phyloP scores from a whole-genome alignment of 2,113 vertebrate genomes.

The Platysteira castanea region DNA sequence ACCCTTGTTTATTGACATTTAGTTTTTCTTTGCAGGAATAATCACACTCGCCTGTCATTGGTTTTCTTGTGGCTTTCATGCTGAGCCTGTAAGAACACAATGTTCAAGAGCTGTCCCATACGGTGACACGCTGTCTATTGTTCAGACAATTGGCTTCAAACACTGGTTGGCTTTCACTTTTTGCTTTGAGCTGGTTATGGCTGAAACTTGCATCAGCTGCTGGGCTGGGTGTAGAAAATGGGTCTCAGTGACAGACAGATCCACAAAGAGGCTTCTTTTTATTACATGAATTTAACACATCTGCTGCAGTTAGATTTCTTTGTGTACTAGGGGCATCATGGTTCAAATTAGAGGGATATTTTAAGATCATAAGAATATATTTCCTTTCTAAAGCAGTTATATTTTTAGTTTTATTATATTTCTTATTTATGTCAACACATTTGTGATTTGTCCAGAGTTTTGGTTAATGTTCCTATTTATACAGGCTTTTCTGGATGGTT shows the following conservation, averaged over 20 bases:
- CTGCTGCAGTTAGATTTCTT: constrained; percentile 60
- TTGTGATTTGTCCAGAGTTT: constrained; percentile 22
- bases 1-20: not conserved
- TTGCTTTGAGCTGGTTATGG: constrained; percentile 49
- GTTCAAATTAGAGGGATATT: constrained; percentile 72
- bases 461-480: constrained; percentile 9
- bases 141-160: constrained; percentile 13
- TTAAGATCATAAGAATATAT: constrained; percentile 66
- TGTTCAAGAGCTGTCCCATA: constrained; percentile 19
- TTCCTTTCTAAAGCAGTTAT: constrained; percentile 45
- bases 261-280: constrained; percentile 22
- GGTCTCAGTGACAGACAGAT: not conserved
- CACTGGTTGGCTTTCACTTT: constrained; percentile 45
- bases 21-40: constrained; percentile 9
- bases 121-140: constrained; percentile 1
- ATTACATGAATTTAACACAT: constrained; percentile 60
- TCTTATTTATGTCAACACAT: constrained; percentile 41
- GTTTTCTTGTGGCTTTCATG: constrained; percentile 25
- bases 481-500: not conserved
- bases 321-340: constrained; percentile 54
- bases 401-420: constrained; percentile 56
- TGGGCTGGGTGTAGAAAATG: not conserved
- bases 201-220: constrained; percentile 26
- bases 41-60: not conserved
- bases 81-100: constrained; percentile 8